These are phyloP conservation scores for Enteromius radiatus DNA, from an alignment of 2,797 vertebrate species.

Conservation along the genomic window DNA sequence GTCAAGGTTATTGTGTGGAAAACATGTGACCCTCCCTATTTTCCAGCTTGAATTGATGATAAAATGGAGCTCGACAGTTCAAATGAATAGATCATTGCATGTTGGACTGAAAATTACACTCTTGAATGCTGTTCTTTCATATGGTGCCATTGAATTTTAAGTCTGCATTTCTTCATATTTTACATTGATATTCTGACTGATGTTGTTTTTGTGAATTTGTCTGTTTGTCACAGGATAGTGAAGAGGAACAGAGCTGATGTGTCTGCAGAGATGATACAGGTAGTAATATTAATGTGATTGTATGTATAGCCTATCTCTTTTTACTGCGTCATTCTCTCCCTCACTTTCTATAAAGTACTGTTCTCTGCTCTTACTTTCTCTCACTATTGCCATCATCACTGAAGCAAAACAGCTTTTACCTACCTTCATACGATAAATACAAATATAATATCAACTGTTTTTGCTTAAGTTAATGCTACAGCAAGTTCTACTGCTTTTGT, in stretches of 20 bases:
- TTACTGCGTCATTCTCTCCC: not conserved
- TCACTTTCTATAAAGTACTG: not conserved
- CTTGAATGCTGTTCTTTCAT: conserved; percentile 22
- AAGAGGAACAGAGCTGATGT: conserved; percentile 30
- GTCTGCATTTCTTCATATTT: not conserved
- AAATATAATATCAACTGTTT: not conserved
- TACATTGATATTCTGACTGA: conserved; percentile 20
- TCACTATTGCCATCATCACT: not conserved
- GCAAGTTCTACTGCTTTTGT: not conserved
- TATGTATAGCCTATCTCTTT: conserved; percentile 3
- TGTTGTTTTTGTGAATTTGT: conserved; percentile 40
- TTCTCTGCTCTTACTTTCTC: not conserved
- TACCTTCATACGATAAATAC: not conserved
- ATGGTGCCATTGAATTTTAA: conserved; percentile 9
- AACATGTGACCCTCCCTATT: conserved; percentile 42
- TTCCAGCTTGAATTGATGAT: conserved; percentile 35
- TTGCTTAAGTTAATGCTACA: not conserved
- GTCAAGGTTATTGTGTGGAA: conserved; percentile 34
- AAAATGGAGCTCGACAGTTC: conserved; percentile 48
- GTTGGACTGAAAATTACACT: conserved; percentile 25
- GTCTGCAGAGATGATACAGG: conserved; percentile 38
- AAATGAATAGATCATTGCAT: conserved; percentile 45
- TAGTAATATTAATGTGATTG: conserved; percentile 29
- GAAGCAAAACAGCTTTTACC: not conserved
- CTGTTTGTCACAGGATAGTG: conserved; percentile 40